Conservation (phyloP, 53 echinoderm and acorn worm genomes). For the Actinopyga echinites region DNA sequence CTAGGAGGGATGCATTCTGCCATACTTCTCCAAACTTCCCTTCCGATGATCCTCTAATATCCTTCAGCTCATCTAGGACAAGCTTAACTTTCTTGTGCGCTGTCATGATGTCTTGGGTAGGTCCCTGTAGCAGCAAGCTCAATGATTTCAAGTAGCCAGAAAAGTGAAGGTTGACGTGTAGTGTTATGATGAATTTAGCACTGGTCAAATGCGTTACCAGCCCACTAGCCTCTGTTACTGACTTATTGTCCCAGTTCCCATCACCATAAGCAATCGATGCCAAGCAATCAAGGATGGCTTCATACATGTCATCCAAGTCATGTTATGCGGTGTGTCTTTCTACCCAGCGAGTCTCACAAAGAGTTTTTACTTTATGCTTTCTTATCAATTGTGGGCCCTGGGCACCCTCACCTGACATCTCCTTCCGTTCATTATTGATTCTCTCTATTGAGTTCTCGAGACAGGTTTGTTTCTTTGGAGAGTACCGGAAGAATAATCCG, state of each 20-base stretch:
- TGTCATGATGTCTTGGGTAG: neutral
- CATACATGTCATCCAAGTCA: neutral
- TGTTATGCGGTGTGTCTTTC: neutral
- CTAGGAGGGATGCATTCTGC: neutral
- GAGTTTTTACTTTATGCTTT: neutral
- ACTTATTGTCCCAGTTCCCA: neutral
- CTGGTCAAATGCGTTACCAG: too few relatives aligned
- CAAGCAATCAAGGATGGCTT: neutral
- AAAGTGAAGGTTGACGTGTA: too few relatives aligned
- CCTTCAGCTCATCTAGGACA: neutral
- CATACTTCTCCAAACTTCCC: neutral
- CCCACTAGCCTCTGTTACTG: too few relatives aligned
- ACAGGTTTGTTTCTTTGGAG: neutral
- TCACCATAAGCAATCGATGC: neutral
- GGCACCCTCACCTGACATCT: neutral
- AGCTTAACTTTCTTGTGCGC: neutral
- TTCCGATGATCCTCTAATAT: neutral
- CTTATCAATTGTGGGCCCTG: neutral
- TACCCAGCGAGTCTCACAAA: conserved; percentile 8
- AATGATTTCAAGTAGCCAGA: neutral
- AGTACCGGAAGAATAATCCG: neutral
- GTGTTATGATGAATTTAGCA: too few relatives aligned
- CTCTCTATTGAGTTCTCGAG: neutral
- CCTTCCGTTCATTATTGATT: neutral
- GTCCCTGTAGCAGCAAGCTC: neutral